Conservation (phyloP, 2,888 invertebrate species). For the Habroteleia sp. region DNA sequence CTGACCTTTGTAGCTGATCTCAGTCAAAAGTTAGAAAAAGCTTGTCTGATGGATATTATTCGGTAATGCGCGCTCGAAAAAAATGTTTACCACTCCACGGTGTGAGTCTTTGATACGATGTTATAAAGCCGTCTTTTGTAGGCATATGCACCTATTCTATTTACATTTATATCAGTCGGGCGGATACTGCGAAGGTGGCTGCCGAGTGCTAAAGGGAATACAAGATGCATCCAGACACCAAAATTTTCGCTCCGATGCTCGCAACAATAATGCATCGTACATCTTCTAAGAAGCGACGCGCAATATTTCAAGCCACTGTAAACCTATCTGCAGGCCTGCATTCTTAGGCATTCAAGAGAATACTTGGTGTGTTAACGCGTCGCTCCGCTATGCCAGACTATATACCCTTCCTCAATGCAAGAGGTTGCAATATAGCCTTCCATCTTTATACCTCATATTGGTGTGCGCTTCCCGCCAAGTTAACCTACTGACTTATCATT, state of each 20-base stretch:
- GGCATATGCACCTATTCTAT: conserved; percentile 76
- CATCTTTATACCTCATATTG: conserved; percentile 28
- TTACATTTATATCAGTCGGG: conserved; percentile 76
- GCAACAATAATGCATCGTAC: conserved; percentile 79
- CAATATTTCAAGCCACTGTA: conserved; percentile 78
- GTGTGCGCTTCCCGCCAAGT: conserved; percentile 27
- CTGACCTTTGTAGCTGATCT: conserved; percentile 11
- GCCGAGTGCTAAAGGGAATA: conserved; percentile 59
- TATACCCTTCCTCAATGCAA: conserved; percentile 34
- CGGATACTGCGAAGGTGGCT: conserved; percentile 61
- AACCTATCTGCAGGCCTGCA: conserved; percentile 62
- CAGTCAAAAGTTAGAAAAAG: conserved; percentile 17
- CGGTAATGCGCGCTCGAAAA: conserved; percentile 27
- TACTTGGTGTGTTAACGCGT: conserved; percentile 58
- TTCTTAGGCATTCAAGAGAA: conserved; percentile 57
- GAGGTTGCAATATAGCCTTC: conserved; percentile 23
- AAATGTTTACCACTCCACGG: conserved; percentile 53
- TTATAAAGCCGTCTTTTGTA: conserved; percentile 74
- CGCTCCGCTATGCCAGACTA: conserved; percentile 46
- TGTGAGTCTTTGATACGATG: conserved; percentile 71
- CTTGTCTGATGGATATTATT: conserved; percentile 33
- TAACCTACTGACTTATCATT: conserved; percentile 26
- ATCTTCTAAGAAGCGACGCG: conserved; percentile 78
- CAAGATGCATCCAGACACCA: conserved; percentile 75
- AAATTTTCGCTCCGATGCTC: conserved; percentile 79